Percentiles rank a stretch among this genome's conserved stretches.
Evolutionary conservation across 2,113 vertebrate genomes (phyloP).

Genomic region (Eleginops maclovinus): DNA sequence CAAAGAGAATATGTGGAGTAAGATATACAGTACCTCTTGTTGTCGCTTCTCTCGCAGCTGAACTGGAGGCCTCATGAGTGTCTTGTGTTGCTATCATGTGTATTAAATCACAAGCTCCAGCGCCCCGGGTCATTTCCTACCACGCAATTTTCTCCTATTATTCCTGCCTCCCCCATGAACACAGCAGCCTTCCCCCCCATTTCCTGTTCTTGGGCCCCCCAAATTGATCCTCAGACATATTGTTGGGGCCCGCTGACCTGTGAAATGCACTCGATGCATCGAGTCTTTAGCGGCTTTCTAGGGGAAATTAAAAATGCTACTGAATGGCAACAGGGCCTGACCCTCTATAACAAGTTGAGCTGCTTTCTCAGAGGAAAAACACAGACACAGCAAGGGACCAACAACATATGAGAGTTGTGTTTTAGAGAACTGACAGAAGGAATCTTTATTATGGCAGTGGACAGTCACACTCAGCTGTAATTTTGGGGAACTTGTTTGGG

Average conservation of each 20-base stretch:
- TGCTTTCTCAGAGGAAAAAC: background rate
- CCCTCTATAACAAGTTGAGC: background rate
- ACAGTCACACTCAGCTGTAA: background rate
- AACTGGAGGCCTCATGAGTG: constrained; percentile 24
- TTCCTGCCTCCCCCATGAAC: constrained; percentile 59
- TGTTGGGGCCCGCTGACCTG: constrained; percentile 82
- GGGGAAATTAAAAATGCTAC: constrained; percentile 75
- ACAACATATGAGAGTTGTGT: too few relatives aligned
- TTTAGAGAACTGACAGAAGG: background rate
- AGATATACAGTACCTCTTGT: background rate
- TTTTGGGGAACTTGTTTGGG: background rate
- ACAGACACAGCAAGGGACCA: background rate
- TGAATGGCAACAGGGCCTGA: background rate
- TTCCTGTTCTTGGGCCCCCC: constrained; percentile 59
- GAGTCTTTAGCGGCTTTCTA: constrained; percentile 21
- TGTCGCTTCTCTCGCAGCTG: constrained; percentile 10
- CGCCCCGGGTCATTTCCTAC: constrained; percentile 80
- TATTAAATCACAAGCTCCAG: constrained; percentile 77
- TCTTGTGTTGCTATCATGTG: constrained; percentile 64
- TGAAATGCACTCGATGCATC: constrained; percentile 70
- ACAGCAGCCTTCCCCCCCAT: constrained; percentile 71
- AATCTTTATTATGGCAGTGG: background rate
- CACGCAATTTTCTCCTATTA: constrained; percentile 69
- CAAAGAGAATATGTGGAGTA: background rate
- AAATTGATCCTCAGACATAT: constrained; percentile 83